These are phyloP conservation scores for Semnornis frantzii DNA, from an alignment of 2,113 vertebrate genomes.

Conservation along the genomic window DNA sequence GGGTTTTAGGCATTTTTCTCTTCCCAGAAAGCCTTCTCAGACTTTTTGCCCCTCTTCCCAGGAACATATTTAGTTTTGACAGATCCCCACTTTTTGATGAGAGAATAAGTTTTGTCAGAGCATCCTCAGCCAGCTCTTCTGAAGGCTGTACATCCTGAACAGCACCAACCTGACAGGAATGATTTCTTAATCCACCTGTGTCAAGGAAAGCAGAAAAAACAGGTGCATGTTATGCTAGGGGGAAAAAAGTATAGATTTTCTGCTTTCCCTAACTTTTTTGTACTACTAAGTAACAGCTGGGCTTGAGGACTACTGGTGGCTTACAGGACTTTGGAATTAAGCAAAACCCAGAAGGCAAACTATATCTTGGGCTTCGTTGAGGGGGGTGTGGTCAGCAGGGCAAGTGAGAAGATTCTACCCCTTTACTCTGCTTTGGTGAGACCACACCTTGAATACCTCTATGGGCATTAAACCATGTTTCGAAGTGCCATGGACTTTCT, in stretches of 20 bases:
- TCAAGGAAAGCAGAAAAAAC: neutral
- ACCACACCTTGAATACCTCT: too few relatives aligned
- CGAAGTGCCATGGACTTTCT: too few relatives aligned
- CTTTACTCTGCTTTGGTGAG: too few relatives aligned
- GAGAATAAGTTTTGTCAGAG: constrained; percentile 3
- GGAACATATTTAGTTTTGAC: constrained; percentile 53
- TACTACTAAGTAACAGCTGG: neutral
- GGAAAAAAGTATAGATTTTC: neutral
- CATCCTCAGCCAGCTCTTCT: neutral
- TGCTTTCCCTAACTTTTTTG: neutral
- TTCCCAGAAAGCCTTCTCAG: neutral
- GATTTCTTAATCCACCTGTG: neutral
- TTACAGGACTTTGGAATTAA: neutral
- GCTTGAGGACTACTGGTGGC: neutral
- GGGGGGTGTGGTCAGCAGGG: too few relatives aligned
- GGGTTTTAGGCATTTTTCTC: neutral
- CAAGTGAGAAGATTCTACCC: too few relatives aligned
- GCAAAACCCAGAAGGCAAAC: neutral
- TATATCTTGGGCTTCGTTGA: too few relatives aligned
- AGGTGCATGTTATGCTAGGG: neutral
- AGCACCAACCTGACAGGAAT: neutral
- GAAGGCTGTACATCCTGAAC: neutral
- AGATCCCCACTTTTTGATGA: constrained; percentile 12
- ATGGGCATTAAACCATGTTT: too few relatives aligned
- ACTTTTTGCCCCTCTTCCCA: neutral